These are phyloP conservation scores for Rhinophrynus dorsalis DNA, from an alignment of 2,797 vertebrate genomes.

Conservation along the genomic window DNA sequence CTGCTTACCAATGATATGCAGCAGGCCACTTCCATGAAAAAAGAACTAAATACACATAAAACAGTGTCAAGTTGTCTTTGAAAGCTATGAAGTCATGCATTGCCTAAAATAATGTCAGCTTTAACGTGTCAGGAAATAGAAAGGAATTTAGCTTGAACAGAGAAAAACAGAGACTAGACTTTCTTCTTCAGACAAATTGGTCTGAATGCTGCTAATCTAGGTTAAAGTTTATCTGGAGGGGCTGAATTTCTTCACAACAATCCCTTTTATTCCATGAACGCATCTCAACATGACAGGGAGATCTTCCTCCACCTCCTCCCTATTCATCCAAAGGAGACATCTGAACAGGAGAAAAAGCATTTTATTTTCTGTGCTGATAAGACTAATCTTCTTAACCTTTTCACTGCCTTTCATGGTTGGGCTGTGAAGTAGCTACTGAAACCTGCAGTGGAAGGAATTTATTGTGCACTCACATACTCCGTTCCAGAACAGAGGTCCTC, in stretches of 20 bases:
- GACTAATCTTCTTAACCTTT: conserved; percentile 38
- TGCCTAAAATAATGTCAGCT: conserved; percentile 40
- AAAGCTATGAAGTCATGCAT: conserved; percentile 3
- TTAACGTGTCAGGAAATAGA: conserved; percentile 39
- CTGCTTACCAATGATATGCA: neutral
- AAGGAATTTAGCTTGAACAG: neutral
- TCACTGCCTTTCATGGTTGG: neutral
- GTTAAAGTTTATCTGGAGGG: conserved; percentile 61
- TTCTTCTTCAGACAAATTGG: conserved; percentile 51
- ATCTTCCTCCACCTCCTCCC: conserved; percentile 30
- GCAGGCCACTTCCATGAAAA: neutral
- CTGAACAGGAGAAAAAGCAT: neutral
- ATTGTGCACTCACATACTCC: too few species aligned
- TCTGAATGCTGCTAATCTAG: conserved; percentile 60
- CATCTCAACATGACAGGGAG: conserved; percentile 44
- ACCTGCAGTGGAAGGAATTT: too few species aligned
- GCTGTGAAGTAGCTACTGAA: neutral
- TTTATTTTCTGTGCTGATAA: conserved; percentile 33
- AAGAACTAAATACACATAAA: neutral
- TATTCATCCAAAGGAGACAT: conserved; percentile 30
- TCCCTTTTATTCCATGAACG: conserved; percentile 51
- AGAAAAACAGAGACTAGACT: neutral
- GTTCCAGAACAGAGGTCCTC: too few species aligned
- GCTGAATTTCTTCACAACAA: conserved; percentile 49
- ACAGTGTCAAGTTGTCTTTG: conserved; percentile 13